Percentiles rank a stretch among this genome's conserved stretches.
Evolutionary conservation across 2,888 invertebrate genomes (phyloP).

Genomic region (Pomacea canaliculata): DNA sequence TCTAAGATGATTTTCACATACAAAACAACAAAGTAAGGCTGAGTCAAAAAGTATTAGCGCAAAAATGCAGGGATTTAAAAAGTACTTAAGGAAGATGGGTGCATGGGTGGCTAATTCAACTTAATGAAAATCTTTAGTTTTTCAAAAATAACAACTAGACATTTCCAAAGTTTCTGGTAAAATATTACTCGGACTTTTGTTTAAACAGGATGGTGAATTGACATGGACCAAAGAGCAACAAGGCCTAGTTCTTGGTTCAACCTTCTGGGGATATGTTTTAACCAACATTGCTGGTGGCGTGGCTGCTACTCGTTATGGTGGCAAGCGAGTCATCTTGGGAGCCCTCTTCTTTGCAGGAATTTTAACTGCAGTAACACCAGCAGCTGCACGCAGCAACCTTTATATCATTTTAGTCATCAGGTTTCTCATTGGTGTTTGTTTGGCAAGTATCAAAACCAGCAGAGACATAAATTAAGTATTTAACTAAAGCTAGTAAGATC

Average conservation of each 20-base stretch:
- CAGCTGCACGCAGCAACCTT: slow-evolving; percentile 79
- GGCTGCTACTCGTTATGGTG: slow-evolving; percentile 84
- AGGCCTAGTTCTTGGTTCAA: slow-evolving; percentile 59
- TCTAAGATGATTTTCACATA: no score
- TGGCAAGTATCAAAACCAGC: slow-evolving; percentile 72
- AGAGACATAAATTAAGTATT: no score
- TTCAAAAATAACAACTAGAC: no score
- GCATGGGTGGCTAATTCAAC: no score
- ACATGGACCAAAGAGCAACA: slow-evolving; percentile 55
- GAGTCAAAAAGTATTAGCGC: no score
- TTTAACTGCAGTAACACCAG: slow-evolving; percentile 84
- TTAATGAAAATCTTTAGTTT: no score
- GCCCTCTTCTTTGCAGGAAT: slow-evolving; percentile 85
- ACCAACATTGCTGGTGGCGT: slow-evolving; percentile 63
- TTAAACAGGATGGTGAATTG: slow-evolving; percentile 47
- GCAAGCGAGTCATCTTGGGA: slow-evolving; percentile 85
- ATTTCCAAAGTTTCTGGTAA: no score
- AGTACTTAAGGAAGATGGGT: no score
- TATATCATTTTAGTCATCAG: slow-evolving; percentile 79
- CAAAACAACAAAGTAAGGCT: no score
- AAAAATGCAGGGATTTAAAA: no score
- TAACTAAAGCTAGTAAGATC: no score
- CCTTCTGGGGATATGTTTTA: slow-evolving; percentile 64
- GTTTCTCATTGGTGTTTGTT: slow-evolving; percentile 84
- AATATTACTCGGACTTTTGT: no score